Percentiles rank a stretch among this genome's conserved stretches.
These are phyloP conservation scores for Drosophila prosaltans DNA, from an alignment of 1,140 invertebrate genomes.

Conservation along the genomic window DNA sequence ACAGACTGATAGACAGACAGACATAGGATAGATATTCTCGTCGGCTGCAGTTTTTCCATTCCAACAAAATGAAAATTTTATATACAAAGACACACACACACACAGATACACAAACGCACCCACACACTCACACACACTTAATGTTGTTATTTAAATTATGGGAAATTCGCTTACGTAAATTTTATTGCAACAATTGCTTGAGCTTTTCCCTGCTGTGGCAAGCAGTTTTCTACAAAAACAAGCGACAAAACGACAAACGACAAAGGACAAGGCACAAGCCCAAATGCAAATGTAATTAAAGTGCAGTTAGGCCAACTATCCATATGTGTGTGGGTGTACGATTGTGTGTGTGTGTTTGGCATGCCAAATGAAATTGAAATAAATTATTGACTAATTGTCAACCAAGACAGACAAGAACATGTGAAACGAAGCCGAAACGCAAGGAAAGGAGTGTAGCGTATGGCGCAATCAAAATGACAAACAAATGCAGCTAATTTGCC, in stretches of 20 bases:
- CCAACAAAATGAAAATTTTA: background rate
- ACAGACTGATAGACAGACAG: constrained; percentile 22
- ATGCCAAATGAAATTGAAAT: constrained; percentile 80
- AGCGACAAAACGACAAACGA: constrained; percentile 37
- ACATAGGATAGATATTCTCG: constrained; percentile 24
- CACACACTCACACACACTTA: constrained; percentile 52
- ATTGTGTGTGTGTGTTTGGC: constrained; percentile 50
- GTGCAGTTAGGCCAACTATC: constrained; percentile 61
- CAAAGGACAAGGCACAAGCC: constrained; percentile 29
- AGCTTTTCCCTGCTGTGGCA: constrained; percentile 33
- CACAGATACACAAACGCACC: constrained; percentile 1
- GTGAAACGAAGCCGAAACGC: constrained; percentile 20
- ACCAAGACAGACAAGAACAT: constrained; percentile 61
- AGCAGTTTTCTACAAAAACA: constrained; percentile 62
- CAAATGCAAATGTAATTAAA: constrained; percentile 78
- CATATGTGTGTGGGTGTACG: constrained; percentile 16
- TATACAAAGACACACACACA: background rate
- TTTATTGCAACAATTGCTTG: constrained; percentile 75
- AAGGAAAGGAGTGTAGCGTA: constrained; percentile 37
- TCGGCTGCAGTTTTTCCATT: constrained; percentile 49
- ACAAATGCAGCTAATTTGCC: constrained; percentile 65
- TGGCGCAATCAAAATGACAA: constrained; percentile 55
- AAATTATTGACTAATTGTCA: constrained; percentile 82
- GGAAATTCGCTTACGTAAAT: constrained; percentile 77
- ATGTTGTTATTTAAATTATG: constrained; percentile 76